Conservation (phyloP, 1,140 invertebrate species). For the Macrobrachium nipponense region DNA sequence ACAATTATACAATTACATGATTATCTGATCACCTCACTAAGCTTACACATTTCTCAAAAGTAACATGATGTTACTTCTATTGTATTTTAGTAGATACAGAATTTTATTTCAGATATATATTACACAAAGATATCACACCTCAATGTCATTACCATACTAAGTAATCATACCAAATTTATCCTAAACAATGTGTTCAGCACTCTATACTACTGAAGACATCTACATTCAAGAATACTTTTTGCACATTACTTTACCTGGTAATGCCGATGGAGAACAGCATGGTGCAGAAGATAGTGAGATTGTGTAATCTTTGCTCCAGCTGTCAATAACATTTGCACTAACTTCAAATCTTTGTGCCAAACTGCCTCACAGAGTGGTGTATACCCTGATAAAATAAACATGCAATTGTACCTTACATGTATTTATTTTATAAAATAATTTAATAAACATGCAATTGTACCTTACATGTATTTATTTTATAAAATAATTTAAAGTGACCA, state of each 20-base stretch:
- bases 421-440: neutral
- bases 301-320: constrained; percentile 74
- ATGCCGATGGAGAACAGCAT: constrained; percentile 71
- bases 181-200: too few species aligned
- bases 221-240: too few species aligned
- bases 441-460: neutral
- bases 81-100: too few species aligned
- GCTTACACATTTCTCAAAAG: too few species aligned
- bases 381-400: constrained; percentile 66
- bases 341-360: constrained; percentile 68
- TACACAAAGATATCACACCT: too few species aligned
- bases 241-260: constrained; percentile 49
- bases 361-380: constrained; percentile 73
- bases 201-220: too few species aligned
- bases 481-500: neutral
- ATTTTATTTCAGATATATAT: too few species aligned
- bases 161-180: too few species aligned
- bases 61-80: too few species aligned
- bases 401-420: neutral
- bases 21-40: too few species aligned
- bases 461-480: neutral
- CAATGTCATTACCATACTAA: too few species aligned
- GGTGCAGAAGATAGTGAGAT: constrained; percentile 73
- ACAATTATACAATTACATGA: too few species aligned
- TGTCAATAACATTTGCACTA: constrained; percentile 70